phyloP scores from a whole-genome alignment of 35 echinoderm and acorn worm genomes.

The Ophioderma brevispina region DNA sequence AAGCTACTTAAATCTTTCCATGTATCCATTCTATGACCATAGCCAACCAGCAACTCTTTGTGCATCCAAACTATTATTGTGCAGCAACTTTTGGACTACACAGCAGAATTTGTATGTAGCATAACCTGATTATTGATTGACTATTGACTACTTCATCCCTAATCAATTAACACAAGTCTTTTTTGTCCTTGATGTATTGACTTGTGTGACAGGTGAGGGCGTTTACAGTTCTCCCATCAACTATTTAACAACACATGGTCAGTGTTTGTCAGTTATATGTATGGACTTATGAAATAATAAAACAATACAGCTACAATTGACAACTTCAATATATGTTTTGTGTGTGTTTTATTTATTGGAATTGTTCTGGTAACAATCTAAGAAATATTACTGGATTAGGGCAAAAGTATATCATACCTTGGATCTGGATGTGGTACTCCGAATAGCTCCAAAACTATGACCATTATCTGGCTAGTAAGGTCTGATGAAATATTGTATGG shows the following conservation, averaged over 20 bases:
- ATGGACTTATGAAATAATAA: conserved; percentile 12
- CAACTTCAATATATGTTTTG: neutral
- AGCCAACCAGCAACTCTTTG: neutral
- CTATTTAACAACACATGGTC: neutral
- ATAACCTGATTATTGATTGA: neutral
- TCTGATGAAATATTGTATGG: no score
- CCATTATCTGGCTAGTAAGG: no score
- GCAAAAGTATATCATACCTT: no score
- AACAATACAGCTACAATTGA: conserved; percentile 10
- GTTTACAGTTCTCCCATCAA: neutral
- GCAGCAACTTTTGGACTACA: neutral
- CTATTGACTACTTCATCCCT: neutral
- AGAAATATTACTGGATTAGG: no score
- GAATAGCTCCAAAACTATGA: no score
- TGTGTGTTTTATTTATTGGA: neutral
- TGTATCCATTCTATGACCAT: neutral
- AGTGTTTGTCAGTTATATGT: conserved; percentile 1
- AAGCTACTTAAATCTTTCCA: neutral
- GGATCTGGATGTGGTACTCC: no score
- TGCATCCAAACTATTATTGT: conserved; percentile 11
- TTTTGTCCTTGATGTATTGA: neutral
- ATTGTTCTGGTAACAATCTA: no score
- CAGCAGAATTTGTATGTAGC: no score
- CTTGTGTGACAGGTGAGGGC: no score
- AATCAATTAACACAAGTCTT: neutral